These are phyloP conservation scores for Eudorcas thomsonii DNA, from an alignment of 2,113 vertebrate species.

Conservation along the genomic window DNA sequence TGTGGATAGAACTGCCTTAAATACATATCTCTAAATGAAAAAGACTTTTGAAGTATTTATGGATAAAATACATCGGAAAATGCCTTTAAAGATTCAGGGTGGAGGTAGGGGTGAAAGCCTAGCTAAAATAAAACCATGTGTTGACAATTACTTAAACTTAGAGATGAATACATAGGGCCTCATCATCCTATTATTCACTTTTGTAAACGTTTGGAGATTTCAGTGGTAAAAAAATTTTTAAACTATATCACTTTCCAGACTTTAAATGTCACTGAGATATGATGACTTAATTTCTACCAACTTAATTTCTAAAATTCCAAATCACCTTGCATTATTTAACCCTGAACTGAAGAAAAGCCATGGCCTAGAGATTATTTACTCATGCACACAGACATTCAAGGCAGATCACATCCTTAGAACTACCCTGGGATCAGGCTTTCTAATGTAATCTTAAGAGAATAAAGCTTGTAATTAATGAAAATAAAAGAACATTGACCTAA, in stretches of 20 bases:
- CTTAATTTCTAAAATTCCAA: slow-evolving; percentile 34
- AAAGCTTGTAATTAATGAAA: background rate
- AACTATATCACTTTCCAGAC: background rate
- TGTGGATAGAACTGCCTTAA: background rate
- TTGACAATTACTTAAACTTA: background rate
- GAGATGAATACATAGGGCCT: background rate
- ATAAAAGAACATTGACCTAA: background rate
- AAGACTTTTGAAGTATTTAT: background rate
- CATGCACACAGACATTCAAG: background rate
- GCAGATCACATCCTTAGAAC: background rate
- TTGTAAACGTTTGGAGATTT: background rate
- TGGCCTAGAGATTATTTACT: background rate
- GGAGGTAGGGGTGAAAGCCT: background rate
- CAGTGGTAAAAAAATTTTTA: background rate
- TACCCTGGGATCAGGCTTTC: background rate
- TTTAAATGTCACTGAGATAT: background rate
- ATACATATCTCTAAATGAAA: background rate
- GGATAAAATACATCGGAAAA: background rate
- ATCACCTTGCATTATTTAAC: background rate
- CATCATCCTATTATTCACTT: background rate
- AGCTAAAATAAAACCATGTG: background rate
- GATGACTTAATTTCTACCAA: slow-evolving; percentile 8
- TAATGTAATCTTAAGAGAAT: background rate
- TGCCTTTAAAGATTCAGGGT: background rate
- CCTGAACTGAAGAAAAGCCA: background rate